Percentiles rank a stretch among this genome's conserved stretches.
These are phyloP conservation scores for Mungos mungo DNA, from an alignment of 2,113 vertebrate genomes.

Conservation along the genomic window DNA sequence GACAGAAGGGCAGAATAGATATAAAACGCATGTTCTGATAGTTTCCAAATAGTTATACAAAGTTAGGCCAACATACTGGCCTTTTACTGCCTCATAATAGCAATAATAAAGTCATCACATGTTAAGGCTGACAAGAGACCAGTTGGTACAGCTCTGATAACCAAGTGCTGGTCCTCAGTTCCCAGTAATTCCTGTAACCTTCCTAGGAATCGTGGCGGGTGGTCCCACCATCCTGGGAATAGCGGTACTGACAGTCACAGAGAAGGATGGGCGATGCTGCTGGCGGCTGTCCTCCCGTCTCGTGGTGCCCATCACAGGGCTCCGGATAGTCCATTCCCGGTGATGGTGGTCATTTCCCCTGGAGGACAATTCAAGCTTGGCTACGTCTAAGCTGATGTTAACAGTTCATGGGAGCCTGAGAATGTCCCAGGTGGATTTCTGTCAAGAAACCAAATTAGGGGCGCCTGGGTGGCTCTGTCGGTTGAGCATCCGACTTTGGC, in stretches of 20 bases:
- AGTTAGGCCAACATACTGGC: neutral
- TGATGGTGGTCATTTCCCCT: fast-evolving
- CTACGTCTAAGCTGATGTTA: fast-evolving
- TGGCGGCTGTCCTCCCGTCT: neutral
- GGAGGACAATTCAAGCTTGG: neutral
- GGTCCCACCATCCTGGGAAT: neutral
- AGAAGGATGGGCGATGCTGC: fast-evolving
- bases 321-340: neutral
- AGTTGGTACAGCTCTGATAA: neutral
- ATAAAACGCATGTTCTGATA: neutral
- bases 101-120: neutral
- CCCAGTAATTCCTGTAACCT: neutral
- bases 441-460: neutral
- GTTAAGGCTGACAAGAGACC: neutral
- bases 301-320: neutral
- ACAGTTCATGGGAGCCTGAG: too few relatives aligned
- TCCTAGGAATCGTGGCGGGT: fast-evolving
- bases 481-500: too few relatives aligned
- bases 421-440: fast-evolving
- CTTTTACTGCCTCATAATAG: neutral
- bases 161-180: neutral
- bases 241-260: neutral
- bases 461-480: too few relatives aligned
- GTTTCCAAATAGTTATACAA: neutral
- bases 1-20: neutral